These are phyloP conservation scores for Anomalospiza imberbis DNA, from an alignment of 2,797 vertebrate genomes.

Conservation along the genomic window DNA sequence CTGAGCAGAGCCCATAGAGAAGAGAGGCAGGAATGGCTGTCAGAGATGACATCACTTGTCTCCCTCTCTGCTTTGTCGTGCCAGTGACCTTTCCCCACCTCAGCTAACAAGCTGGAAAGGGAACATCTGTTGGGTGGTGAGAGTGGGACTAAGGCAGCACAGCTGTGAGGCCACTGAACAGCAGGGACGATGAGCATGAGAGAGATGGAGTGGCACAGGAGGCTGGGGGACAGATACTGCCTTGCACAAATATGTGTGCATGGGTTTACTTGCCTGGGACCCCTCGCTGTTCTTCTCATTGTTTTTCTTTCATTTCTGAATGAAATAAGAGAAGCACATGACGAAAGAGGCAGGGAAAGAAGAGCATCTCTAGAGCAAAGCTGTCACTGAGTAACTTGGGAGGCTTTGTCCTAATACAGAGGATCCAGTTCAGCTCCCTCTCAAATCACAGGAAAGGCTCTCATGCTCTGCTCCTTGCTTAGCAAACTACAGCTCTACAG, in stretches of 20 bases:
- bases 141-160: fast-evolving
- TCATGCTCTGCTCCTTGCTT: background rate
- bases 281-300: fast-evolving
- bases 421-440: background rate
- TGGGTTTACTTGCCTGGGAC: background rate
- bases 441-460: background rate
- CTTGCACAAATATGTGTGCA: background rate
- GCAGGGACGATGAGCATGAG: background rate
- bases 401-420: background rate
- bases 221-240: fast-evolving
- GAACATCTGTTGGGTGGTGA: background rate
- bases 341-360: background rate
- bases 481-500: background rate
- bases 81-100: background rate
- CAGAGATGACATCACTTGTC: background rate
- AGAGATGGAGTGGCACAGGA: fast-evolving
- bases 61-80: fast-evolving
- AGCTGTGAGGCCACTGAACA: background rate
- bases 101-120: background rate
- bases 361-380: background rate
- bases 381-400: background rate
- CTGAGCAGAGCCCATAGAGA: fast-evolving
- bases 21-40: background rate
- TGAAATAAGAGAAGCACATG: background rate
- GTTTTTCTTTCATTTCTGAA: background rate